A percentile compares a stretch with the other conserved stretches of the same genome.
phyloP scores from a whole-genome alignment of 2,113 vertebrate species.

The Hippocampus mohnikei region DNA sequence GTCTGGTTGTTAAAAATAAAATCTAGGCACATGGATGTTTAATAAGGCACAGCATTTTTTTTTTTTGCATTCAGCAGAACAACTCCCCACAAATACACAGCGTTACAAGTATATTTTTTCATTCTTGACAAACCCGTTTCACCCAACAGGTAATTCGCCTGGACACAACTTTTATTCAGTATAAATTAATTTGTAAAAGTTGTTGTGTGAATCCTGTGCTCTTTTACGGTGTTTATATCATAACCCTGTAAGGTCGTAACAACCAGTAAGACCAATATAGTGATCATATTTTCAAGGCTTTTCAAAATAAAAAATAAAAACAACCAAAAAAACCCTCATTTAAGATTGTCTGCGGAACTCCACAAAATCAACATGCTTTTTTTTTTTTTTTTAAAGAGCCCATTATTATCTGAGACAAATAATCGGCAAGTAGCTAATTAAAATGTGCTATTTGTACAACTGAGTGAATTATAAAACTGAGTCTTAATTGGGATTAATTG shows the following conservation, averaged over 20 bases:
- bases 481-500: not conserved
- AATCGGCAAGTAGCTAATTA: not conserved
- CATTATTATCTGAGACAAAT: not conserved
- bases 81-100: slow-evolving; percentile 1
- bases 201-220: slow-evolving; percentile 15
- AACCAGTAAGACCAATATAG: not conserved
- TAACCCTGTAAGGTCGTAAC: slow-evolving; percentile 11
- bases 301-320: not conserved
- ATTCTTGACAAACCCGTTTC: slow-evolving; percentile 10
- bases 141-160: slow-evolving; percentile 1
- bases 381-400: not conserved
- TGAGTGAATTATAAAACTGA: not conserved
- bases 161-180: slow-evolving; percentile 11
- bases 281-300: not conserved
- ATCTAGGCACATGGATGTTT: not conserved
- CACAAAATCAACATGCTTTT: not conserved
- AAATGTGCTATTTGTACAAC: not conserved
- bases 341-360: slow-evolving; percentile 6
- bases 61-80: slow-evolving; percentile 9
- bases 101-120: slow-evolving; percentile 4
- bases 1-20: not conserved
- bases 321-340: not conserved
- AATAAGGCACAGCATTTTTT: not conserved
- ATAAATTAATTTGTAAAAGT: slow-evolving; percentile 49
- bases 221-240: not conserved